phyloP scores from a whole-genome alignment of 2,797 vertebrate genomes.

The Smutsia temminckii region DNA sequence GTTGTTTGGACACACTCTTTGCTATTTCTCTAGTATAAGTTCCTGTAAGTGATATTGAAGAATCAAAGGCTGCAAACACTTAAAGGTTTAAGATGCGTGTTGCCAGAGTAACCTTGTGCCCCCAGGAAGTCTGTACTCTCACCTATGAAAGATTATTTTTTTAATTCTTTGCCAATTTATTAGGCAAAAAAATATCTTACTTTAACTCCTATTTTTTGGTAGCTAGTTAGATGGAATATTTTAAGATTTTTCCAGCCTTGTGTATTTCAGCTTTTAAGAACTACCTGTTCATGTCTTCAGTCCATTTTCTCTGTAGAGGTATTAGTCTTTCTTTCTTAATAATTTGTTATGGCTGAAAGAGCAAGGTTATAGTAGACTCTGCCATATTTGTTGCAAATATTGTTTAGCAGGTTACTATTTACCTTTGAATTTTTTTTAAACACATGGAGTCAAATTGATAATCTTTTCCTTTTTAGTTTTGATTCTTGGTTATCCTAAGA shows the following conservation, averaged over 20 bases:
- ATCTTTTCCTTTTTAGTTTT: neutral
- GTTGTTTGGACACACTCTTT: neutral
- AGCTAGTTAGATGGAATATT: neutral
- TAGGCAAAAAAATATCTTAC: neutral
- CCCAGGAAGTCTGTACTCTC: neutral
- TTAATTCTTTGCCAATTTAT: neutral
- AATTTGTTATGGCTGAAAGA: neutral
- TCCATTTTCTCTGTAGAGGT: neutral
- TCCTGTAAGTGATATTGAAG: neutral
- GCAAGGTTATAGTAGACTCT: neutral
- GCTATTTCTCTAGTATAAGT: neutral
- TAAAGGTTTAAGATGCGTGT: neutral
- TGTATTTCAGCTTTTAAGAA: conserved; percentile 3
- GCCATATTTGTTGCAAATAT: neutral
- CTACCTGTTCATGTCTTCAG: neutral
- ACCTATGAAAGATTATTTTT: neutral
- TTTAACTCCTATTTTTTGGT: neutral
- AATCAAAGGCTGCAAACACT: neutral
- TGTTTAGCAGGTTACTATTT: neutral
- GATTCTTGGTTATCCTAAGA: neutral
- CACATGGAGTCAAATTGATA: neutral
- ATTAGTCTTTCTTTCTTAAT: neutral
- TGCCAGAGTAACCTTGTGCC: neutral
- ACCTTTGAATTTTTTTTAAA: neutral
- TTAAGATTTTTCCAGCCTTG: neutral